phyloP scores from a whole-genome alignment of 1,140 invertebrate species.

The Pygmarrhopalites habei region DNA sequence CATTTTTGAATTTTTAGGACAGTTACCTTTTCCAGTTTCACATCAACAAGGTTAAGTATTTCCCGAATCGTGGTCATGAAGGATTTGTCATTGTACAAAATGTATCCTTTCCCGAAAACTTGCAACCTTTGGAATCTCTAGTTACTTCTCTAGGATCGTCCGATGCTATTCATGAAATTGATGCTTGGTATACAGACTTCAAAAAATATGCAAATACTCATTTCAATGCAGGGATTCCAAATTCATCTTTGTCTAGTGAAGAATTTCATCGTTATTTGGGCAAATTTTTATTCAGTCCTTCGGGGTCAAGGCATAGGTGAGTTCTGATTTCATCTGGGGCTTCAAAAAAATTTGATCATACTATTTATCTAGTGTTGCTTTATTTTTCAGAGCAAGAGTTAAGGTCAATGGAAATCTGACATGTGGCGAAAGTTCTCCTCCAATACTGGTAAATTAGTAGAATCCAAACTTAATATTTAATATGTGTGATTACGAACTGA shows the following conservation, averaged over 20 bases:
- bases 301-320: constrained; percentile 58
- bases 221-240: constrained; percentile 46
- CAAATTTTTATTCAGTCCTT: constrained; percentile 61
- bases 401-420: constrained; percentile 53
- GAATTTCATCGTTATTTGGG: constrained; percentile 57
- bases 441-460: constrained; percentile 49
- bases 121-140: constrained; percentile 53
- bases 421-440: constrained; percentile 54
- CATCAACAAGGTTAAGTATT: constrained; percentile 50
- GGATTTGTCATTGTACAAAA: constrained; percentile 61
- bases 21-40: constrained; percentile 61
- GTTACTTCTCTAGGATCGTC: constrained; percentile 50
- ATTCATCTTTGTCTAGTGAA: constrained; percentile 46
- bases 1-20: constrained; percentile 39
- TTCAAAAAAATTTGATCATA: too few relatives aligned
- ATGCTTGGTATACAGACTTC: constrained; percentile 56
- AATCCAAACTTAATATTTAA: too few relatives aligned
- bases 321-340: too few relatives aligned
- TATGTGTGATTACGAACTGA: too few relatives aligned
- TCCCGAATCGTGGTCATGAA: constrained; percentile 56
- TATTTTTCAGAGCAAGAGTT: constrained; percentile 53
- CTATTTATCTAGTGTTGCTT: too few relatives aligned
- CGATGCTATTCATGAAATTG: constrained; percentile 50
- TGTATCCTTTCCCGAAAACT: constrained; percentile 58
- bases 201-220: constrained; percentile 50